Conservation (phyloP, 2,113 vertebrate genomes). For the Edolisoma coerulescens region DNA sequence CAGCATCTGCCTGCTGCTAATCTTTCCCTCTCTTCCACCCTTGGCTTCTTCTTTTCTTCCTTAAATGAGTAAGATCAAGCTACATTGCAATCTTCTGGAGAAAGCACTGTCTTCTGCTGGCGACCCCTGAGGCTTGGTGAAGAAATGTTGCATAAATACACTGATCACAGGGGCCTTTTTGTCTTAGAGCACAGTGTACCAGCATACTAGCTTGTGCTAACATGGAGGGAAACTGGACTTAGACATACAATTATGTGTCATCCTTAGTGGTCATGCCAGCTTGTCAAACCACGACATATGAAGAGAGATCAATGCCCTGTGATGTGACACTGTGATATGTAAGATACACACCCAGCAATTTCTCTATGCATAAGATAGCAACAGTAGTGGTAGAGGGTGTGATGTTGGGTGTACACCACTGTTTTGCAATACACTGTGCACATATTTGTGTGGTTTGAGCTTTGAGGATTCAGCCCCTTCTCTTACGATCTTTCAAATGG, state of each 20-base stretch:
- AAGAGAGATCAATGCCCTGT: not conserved
- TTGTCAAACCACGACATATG: not conserved
- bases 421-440: not conserved
- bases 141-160: not conserved
- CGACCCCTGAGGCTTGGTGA: not conserved
- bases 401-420: rapidly evolving
- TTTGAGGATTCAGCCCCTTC: not conserved
- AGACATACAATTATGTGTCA: rapidly evolving
- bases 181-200: not conserved
- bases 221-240: not conserved
- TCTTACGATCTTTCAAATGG: not conserved
- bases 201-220: not conserved
- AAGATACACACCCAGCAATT: not conserved
- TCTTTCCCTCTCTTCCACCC: not conserved
- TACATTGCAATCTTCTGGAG: not conserved
- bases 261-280: not conserved
- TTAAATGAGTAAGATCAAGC: not conserved
- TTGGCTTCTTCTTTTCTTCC: not conserved
- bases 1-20: not conserved
- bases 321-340: not conserved
- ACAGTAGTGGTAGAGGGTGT: not conserved
- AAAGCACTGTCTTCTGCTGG: not conserved
- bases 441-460: not conserved
- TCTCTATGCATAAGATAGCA: not conserved
- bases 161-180: not conserved